Evolutionary conservation across 2,888 invertebrate species (phyloP).

Genomic region (Trilocha varians): DNA sequence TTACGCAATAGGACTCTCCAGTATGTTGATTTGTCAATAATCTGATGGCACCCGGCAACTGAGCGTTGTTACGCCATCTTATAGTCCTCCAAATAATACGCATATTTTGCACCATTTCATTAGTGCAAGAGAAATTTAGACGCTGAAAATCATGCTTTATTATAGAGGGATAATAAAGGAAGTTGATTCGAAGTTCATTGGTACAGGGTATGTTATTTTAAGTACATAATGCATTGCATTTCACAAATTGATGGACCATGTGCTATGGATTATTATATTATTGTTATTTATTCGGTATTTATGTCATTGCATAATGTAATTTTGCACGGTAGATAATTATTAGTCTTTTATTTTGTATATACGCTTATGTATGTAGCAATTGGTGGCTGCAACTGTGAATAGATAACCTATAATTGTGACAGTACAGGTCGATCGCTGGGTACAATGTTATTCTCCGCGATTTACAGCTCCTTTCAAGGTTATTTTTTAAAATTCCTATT

Average conservation of each 20-base stretch:
- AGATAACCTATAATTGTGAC: slow-evolving; percentile 67
- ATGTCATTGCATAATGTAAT: slow-evolving; percentile 44
- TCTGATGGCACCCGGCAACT: slow-evolving; percentile 67
- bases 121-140: slow-evolving; percentile 44
- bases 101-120: slow-evolving; percentile 60
- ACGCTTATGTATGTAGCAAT: slow-evolving; percentile 26
- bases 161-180: slow-evolving; percentile 45
- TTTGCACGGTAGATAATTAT: slow-evolving; percentile 38
- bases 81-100: slow-evolving; percentile 64
- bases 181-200: slow-evolving; percentile 44
- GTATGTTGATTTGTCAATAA: slow-evolving; percentile 69
- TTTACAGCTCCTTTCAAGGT: slow-evolving; percentile 44
- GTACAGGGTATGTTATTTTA: slow-evolving; percentile 64
- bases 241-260: slow-evolving; percentile 63
- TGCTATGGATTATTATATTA: slow-evolving; percentile 62
- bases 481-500: slow-evolving; percentile 20
- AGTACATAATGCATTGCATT: slow-evolving; percentile 50
- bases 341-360: slow-evolving; percentile 23
- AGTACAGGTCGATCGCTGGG: slow-evolving; percentile 57
- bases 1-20: slow-evolving; percentile 42
- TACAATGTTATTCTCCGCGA: slow-evolving; percentile 43
- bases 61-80: slow-evolving; percentile 74
- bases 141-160: slow-evolving; percentile 53
- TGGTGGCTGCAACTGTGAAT: slow-evolving; percentile 11
- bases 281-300: slow-evolving; percentile 52